These are phyloP conservation scores for Lindbergichthys nudifrons DNA, from an alignment of 2,797 vertebrate genomes.

Conservation along the genomic window DNA sequence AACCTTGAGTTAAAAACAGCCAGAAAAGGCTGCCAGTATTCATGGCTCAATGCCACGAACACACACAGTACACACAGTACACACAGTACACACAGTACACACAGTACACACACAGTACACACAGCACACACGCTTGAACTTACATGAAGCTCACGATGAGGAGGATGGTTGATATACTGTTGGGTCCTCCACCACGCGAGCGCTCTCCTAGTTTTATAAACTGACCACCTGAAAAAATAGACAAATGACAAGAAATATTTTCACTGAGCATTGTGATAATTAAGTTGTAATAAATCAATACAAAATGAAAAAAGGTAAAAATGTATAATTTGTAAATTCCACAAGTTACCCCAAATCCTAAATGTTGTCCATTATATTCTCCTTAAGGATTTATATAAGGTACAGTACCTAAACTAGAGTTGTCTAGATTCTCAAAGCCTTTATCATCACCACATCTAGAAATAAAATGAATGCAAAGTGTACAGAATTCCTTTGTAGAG, in stretches of 20 bases:
- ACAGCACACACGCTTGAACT: slow-evolving; percentile 67
- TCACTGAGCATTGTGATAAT: neutral
- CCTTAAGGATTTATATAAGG: too few species aligned
- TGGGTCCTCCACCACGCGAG: slow-evolving; percentile 70
- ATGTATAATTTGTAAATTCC: too few species aligned
- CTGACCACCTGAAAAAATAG: slow-evolving; percentile 74
- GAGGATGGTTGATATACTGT: slow-evolving; percentile 87
- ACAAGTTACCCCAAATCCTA: neutral
- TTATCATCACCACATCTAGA: too few species aligned
- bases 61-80: neutral
- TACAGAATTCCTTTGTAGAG: too few species aligned
- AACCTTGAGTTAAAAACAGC: neutral
- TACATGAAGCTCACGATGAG: slow-evolving; percentile 93
- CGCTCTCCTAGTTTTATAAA: slow-evolving; percentile 79
- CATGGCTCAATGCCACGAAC: neutral
- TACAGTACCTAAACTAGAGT: too few species aligned
- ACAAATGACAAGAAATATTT: neutral
- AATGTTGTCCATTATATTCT: fast-evolving
- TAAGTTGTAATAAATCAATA: neutral
- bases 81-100: slow-evolving; percentile 3
- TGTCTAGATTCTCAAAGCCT: too few species aligned
- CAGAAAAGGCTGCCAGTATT: neutral
- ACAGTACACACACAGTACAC: slow-evolving; percentile 11
- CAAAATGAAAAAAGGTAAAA: too few species aligned
- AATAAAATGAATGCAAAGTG: too few species aligned